These are phyloP conservation scores for Hucho hucho DNA, from an alignment of 2,113 vertebrate genomes.

Conservation along the genomic window DNA sequence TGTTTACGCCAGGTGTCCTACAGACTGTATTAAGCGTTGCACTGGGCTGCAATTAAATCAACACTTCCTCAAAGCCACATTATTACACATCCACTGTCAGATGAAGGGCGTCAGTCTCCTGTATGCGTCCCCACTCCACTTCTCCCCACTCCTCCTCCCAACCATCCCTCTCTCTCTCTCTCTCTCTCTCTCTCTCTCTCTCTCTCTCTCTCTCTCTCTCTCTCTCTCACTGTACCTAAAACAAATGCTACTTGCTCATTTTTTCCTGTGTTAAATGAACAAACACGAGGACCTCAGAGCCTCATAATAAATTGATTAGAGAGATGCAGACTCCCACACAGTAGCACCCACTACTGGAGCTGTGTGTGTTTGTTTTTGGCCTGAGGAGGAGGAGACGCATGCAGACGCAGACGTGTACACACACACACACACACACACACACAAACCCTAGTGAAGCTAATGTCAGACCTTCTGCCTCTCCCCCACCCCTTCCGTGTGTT, in stretches of 20 bases:
- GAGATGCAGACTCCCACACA: slow-evolving; percentile 60
- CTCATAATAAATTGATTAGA: slow-evolving; percentile 74
- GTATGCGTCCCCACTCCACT: slow-evolving; percentile 30
- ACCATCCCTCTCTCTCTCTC: not conserved
- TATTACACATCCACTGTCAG: slow-evolving; percentile 51
- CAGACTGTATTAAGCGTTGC: slow-evolving; percentile 64
- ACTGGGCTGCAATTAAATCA: slow-evolving; percentile 70
- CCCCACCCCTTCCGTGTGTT: slow-evolving; percentile 43
- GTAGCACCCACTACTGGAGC: slow-evolving; percentile 56
- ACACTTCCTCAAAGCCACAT: slow-evolving; percentile 59
- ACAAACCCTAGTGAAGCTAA: slow-evolving; percentile 68
- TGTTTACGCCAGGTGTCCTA: slow-evolving; percentile 72
- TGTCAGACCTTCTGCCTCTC: slow-evolving; percentile 70
- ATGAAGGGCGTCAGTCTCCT: slow-evolving; percentile 34
- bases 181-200: not conserved
- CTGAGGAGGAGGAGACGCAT: slow-evolving; percentile 69
- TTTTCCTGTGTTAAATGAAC: slow-evolving; percentile 68
- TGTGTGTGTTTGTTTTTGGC: slow-evolving; percentile 82
- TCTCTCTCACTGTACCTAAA: slow-evolving; percentile 57
- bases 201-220: not conserved
- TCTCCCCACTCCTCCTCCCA: not conserved
- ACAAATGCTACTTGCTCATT: slow-evolving; percentile 65
- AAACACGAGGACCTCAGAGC: slow-evolving; percentile 63
- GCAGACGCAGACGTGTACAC: not conserved
- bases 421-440: slow-evolving; percentile 44